phyloP scores from a whole-genome alignment of 2,797 vertebrate genomes.

The Salarias fasciatus region DNA sequence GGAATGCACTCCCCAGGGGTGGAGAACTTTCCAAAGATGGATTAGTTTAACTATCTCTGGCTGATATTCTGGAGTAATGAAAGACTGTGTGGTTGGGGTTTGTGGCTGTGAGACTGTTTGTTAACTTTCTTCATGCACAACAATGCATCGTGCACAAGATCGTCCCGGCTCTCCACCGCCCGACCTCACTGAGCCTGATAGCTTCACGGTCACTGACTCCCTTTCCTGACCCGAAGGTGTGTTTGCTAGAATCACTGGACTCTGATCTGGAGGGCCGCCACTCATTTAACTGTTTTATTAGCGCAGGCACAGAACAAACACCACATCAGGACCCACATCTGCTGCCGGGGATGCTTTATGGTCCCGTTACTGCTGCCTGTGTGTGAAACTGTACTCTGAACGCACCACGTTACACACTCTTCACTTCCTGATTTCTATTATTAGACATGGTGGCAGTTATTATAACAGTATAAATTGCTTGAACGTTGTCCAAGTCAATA shows the following conservation, averaged over 20 bases:
- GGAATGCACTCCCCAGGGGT: too few species aligned
- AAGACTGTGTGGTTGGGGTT: too few species aligned
- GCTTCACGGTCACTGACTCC: constrained; percentile 58
- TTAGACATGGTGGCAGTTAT: not conserved
- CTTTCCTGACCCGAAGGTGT: constrained; percentile 11
- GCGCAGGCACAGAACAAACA: constrained; percentile 64
- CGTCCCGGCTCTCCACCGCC: not conserved
- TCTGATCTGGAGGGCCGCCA: constrained; percentile 67
- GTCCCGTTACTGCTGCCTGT: not conserved
- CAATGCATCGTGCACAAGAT: too few species aligned
- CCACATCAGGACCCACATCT: constrained; percentile 37
- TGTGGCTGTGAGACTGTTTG: too few species aligned
- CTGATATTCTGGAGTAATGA: too few species aligned
- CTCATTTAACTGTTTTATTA: constrained; percentile 62
- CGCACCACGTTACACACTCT: constrained; percentile 8
- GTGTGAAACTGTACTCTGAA: constrained; percentile 18
- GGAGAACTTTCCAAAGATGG: too few species aligned
- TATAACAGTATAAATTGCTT: not conserved
- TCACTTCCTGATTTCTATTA: constrained; percentile 13
- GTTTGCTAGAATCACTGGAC: constrained; percentile 68
- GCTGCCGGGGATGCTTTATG: constrained; percentile 38
- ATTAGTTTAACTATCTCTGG: too few species aligned
- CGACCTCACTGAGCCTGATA: constrained; percentile 30
- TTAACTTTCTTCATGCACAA: too few species aligned
- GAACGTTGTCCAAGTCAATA: not conserved